Base-by-base conservation (phyloP, 2,113 vertebrate species). In the Coracopsis vasa region DNA sequence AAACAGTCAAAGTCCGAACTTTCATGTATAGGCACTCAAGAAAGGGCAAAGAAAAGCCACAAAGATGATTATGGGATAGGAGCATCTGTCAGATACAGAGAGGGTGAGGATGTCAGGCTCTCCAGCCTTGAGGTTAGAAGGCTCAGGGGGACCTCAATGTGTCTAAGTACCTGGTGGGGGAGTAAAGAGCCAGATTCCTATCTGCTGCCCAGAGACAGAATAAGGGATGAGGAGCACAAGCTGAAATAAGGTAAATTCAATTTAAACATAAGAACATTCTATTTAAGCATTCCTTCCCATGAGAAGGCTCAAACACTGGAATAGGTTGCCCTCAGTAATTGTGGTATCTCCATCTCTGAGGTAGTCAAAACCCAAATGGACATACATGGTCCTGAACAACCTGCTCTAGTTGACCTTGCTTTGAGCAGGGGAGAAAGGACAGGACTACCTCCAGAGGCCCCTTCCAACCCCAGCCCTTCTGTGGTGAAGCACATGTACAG, bases 321-420 rank as follows among this genome's bases (percentile, higher is more conserved):
- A 42, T 0, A 25, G 10, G 27, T 17, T 66, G 6, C 13, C 27
- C 47, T 50, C 16, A 24, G 54, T n/a, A 9, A 1, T 2, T 47
- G 17, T 1, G 5, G n/a, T 17, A 15, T 47, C 48, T 58, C 47
- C 73, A 13, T 20, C 10, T 1, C 13, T 44, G 44, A 80, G n/a
- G 17, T 35, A 16, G 29, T n/a, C 21, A 54, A 10, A 47, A 23
- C 31, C 45, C 62, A 31, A n/a, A 17, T 2, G 16, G 23, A 51
- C 1, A 1, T 1, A 47, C 1, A 0, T 1, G 16, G 54, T 37
- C 19, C 66, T 31, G 23, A 29, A 25, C 50, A 82, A 18, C 39
- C 24, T 23, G 9, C 9, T 41, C 58, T 8, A 8, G 13, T 3
- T 27, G 29, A 35, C 13, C 17, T 29, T 20, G 31, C 45, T 88